Percentiles rank a stretch among this genome's conserved stretches.
These are phyloP conservation scores for Andrena flavipes DNA, from an alignment of 2,888 invertebrate genomes.

Conservation along the genomic window DNA sequence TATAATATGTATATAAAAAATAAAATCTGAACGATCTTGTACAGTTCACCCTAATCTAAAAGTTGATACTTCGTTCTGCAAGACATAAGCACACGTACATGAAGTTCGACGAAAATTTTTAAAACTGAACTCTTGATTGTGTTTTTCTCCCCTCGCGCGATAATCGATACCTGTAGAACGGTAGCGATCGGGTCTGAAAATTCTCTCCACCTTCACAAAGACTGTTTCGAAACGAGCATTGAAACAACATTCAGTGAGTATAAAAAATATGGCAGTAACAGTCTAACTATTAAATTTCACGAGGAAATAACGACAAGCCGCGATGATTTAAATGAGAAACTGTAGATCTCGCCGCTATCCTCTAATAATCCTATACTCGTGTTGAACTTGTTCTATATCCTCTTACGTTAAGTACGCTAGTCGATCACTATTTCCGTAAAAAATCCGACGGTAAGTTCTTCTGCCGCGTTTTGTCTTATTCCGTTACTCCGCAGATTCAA, in stretches of 20 bases:
- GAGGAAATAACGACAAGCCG: conserved; percentile 38
- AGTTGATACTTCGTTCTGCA: conserved; percentile 13
- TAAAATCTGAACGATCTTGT: conserved; percentile 51
- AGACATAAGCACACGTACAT: not conserved
- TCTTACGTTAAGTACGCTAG: conserved; percentile 45
- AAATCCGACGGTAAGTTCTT: conserved; percentile 48
- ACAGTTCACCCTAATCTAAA: conserved; percentile 33
- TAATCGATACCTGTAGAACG: conserved; percentile 7
- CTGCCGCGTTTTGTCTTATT: conserved; percentile 34
- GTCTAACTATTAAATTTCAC: conserved; percentile 38
- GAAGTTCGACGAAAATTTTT: not conserved
- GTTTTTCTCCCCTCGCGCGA: conserved; percentile 4
- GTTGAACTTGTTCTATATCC: conserved; percentile 42
- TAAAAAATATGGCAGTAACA: conserved; percentile 74
- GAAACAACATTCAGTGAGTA: conserved; percentile 45
- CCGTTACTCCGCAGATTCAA: conserved; percentile 48
- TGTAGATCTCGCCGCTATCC: conserved; percentile 28
- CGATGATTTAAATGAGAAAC: conserved; percentile 36
- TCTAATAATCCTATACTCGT: conserved; percentile 19
- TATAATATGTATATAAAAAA: conserved; percentile 46
- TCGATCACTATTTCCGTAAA: conserved; percentile 47
- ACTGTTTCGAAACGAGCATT: conserved; percentile 29
- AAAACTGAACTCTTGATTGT: conserved; percentile 10
- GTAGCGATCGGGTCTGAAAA: not conserved
- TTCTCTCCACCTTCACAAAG: not conserved